These are phyloP conservation scores for Cryptocephalus moraei DNA, from an alignment of 2,888 invertebrate genomes.

Conservation along the genomic window DNA sequence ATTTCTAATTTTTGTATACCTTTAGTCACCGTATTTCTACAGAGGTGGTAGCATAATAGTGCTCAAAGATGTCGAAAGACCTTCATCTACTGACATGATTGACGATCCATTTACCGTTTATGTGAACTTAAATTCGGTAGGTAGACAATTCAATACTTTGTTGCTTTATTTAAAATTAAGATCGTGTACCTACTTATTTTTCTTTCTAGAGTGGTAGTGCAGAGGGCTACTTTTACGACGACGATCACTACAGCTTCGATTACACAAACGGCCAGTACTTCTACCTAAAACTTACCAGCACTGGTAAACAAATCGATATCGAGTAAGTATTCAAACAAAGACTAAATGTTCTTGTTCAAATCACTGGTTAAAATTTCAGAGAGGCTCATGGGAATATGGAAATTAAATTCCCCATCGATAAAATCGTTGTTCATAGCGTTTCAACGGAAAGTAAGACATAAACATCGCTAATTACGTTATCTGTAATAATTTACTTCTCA, in stretches of 20 bases:
- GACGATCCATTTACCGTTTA: slow-evolving; percentile 18
- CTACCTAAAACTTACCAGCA: too few species aligned
- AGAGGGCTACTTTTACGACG: neutral
- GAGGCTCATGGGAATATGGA: neutral
- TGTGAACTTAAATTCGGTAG: slow-evolving; percentile 14
- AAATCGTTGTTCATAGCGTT: neutral
- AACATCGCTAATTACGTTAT: too few species aligned
- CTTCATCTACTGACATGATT: slow-evolving; percentile 15
- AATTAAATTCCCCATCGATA: neutral
- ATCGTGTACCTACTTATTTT: neutral
- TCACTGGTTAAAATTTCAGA: neutral
- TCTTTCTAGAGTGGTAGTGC: neutral
- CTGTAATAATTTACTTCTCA: too few species aligned
- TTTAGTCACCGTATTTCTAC: slow-evolving; percentile 14
- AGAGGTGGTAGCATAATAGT: slow-evolving; percentile 2
- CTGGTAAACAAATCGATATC: neutral
- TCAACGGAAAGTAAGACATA: neutral
- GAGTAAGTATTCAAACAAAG: neutral
- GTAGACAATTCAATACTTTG: neutral
- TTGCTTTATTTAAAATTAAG: neutral
- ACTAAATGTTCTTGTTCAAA: neutral
- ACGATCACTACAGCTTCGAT: neutral
- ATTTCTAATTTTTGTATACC: neutral
- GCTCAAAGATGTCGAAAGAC: slow-evolving; percentile 9
- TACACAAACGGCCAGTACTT: neutral